These are phyloP conservation scores for Bruchidius siliquastri DNA, from an alignment of 2,888 invertebrate species.

Conservation along the genomic window DNA sequence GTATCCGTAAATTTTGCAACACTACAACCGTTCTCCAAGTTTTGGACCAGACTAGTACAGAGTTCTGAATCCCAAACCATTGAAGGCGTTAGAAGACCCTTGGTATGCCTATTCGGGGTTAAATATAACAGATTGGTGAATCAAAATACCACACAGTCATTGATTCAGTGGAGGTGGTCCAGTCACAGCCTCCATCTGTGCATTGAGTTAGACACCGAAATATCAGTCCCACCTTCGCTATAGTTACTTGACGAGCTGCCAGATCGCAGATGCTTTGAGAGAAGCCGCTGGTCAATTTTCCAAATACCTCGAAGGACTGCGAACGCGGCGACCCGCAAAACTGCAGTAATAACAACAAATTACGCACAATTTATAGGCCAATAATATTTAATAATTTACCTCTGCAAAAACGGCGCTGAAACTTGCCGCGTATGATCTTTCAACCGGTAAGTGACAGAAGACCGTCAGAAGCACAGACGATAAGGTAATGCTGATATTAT, in stretches of 20 bases:
- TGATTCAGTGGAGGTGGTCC: too few relatives aligned
- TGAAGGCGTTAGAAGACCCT: too few relatives aligned
- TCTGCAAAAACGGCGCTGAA: constrained; percentile 13
- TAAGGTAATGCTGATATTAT: background rate
- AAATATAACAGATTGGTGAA: too few relatives aligned
- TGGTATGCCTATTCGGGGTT: too few relatives aligned
- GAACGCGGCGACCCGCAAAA: constrained; percentile 30
- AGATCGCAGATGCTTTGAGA: background rate
- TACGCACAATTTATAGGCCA: constrained; percentile 42
- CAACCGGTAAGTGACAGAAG: background rate
- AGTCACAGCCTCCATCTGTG: too few relatives aligned
- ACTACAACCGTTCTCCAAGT: too few relatives aligned
- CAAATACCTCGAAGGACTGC: constrained; percentile 29
- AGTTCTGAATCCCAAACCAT: too few relatives aligned
- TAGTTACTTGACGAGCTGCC: background rate
- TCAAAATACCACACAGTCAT: too few relatives aligned
- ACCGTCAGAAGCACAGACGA: background rate
- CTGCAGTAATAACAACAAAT: constrained; percentile 44
- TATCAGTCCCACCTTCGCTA: too few relatives aligned
- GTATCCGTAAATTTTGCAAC: too few relatives aligned
- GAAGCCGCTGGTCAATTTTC: constrained; percentile 34
- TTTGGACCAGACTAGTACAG: too few relatives aligned
- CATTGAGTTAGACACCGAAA: too few relatives aligned
- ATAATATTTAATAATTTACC: constrained; percentile 42
- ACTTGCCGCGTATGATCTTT: background rate